Evolutionary conservation across 2,888 invertebrate genomes (phyloP).

Genomic region (Oasisia sp.): DNA sequence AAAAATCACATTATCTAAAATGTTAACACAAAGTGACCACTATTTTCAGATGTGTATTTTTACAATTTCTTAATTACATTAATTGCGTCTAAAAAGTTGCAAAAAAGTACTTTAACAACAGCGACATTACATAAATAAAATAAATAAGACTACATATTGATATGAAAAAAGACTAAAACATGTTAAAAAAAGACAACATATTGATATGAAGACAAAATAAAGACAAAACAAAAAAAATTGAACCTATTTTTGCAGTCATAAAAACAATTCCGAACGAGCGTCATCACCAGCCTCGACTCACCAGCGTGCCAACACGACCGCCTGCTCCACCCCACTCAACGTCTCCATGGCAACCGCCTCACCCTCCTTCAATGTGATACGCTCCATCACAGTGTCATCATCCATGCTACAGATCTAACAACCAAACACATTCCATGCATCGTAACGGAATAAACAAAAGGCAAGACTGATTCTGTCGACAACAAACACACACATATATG

Average conservation of each 20-base stretch:
- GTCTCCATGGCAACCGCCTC: slow-evolving; percentile 27
- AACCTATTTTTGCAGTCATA: not conserved
- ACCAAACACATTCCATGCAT: not conserved
- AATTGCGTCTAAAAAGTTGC: too few species aligned
- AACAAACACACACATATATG: too few species aligned
- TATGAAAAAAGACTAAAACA: too few species aligned
- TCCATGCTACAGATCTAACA: slow-evolving; percentile 70
- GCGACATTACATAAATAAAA: too few species aligned
- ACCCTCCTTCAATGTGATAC: slow-evolving; percentile 30
- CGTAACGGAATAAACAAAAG: too few species aligned
- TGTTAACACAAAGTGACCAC: slow-evolving; percentile 32
- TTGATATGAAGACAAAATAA: too few species aligned
- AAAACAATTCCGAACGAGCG: not conserved
- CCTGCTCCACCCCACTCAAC: slow-evolving; percentile 67
- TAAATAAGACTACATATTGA: too few species aligned
- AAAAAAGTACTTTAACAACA: too few species aligned
- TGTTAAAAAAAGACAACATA: too few species aligned
- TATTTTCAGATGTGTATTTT: too few species aligned
- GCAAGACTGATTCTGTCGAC: too few species aligned
- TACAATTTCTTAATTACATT: too few species aligned
- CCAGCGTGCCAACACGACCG: slow-evolving; percentile 82
- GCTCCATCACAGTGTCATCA: slow-evolving; percentile 88
- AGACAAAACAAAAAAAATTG: not conserved
- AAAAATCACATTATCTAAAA: slow-evolving; percentile 22
- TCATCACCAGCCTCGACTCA: slow-evolving; percentile 67